A percentile compares a stretch with the other conserved stretches of the same genome.
Evolutionary conservation across 2,888 invertebrate species (phyloP).

Genomic region (Eurois occulta): DNA sequence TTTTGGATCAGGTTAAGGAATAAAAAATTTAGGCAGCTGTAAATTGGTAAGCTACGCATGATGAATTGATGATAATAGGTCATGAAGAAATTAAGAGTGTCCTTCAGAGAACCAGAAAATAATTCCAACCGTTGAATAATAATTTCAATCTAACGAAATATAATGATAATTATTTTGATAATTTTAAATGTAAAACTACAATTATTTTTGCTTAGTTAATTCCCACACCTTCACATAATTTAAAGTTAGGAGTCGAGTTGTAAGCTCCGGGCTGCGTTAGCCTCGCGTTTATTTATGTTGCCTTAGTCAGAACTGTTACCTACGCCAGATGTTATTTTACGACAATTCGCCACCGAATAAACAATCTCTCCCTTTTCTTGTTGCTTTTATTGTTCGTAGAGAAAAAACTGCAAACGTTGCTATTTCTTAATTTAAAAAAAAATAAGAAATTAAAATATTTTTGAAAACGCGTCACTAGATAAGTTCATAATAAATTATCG

Average conservation of each 20-base stretch:
- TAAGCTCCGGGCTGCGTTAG: conserved; percentile 77
- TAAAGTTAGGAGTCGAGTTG: conserved; percentile 63
- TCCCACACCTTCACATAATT: conserved; percentile 61
- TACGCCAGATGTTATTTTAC: conserved; percentile 89
- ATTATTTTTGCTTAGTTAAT: conserved; percentile 35
- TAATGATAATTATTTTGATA: conserved; percentile 5
- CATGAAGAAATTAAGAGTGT: not conserved
- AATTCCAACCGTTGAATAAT: not conserved
- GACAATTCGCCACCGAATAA: conserved; percentile 84
- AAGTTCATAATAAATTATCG: conserved; percentile 12
- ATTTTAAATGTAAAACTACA: not conserved
- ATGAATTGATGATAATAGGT: not conserved
- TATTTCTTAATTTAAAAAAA: conserved; percentile 18
- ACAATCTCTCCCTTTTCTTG: conserved; percentile 78
- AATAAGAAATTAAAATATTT: not conserved
- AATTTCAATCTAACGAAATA: not conserved
- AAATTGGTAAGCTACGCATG: not conserved
- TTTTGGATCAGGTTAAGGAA: not conserved
- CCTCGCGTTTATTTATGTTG: conserved; percentile 88
- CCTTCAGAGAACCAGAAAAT: not conserved
- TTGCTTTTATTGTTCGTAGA: conserved; percentile 65
- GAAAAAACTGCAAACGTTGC: conserved; percentile 42
- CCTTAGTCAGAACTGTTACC: conserved; percentile 87
- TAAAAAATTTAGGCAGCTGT: conserved; percentile 3
- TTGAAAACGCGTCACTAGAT: not conserved